Conservation (phyloP, 2,888 invertebrate species). For the Fissipunctia ypsillon region DNA sequence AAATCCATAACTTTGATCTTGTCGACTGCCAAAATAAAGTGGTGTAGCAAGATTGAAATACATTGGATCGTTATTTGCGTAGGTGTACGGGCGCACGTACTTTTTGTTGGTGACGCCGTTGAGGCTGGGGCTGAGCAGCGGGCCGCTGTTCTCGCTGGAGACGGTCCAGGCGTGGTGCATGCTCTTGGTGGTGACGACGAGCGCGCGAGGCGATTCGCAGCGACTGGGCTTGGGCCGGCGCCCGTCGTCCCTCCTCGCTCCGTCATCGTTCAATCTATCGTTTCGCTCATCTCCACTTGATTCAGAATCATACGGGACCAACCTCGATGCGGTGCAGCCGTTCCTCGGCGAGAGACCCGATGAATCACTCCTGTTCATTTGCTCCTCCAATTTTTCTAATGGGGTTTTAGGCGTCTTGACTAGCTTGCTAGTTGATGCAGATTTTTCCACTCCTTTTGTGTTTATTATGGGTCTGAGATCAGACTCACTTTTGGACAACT, state of each 20-base stretch:
- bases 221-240: slow-evolving; percentile 81
- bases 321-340: slow-evolving; percentile 77
- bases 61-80: slow-evolving; percentile 7
- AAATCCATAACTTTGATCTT: neutral
- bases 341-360: slow-evolving; percentile 75
- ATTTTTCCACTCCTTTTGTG: slow-evolving; percentile 76
- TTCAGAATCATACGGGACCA: slow-evolving; percentile 92
- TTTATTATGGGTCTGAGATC: slow-evolving; percentile 74
- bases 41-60: neutral
- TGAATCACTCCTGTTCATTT: slow-evolving; percentile 84
- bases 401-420: slow-evolving; percentile 84
- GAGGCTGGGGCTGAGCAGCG: slow-evolving; percentile 86
- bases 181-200: slow-evolving; percentile 82
- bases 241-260: slow-evolving; percentile 60
- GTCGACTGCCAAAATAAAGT: neutral
- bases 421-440: slow-evolving; percentile 77
- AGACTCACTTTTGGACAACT: slow-evolving; percentile 79
- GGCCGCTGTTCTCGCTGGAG: slow-evolving; percentile 82
- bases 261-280: slow-evolving; percentile 51
- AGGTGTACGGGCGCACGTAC: slow-evolving; percentile 69
- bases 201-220: slow-evolving; percentile 76
- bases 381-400: slow-evolving; percentile 85
- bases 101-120: slow-evolving; percentile 87
- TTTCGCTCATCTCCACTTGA: slow-evolving; percentile 88
- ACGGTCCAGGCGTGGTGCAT: slow-evolving; percentile 87